Percentiles rank a stretch among this genome's conserved stretches.
Evolutionary conservation across 2,888 invertebrate species (phyloP).

Genomic region (Synergus laeviventris): DNA sequence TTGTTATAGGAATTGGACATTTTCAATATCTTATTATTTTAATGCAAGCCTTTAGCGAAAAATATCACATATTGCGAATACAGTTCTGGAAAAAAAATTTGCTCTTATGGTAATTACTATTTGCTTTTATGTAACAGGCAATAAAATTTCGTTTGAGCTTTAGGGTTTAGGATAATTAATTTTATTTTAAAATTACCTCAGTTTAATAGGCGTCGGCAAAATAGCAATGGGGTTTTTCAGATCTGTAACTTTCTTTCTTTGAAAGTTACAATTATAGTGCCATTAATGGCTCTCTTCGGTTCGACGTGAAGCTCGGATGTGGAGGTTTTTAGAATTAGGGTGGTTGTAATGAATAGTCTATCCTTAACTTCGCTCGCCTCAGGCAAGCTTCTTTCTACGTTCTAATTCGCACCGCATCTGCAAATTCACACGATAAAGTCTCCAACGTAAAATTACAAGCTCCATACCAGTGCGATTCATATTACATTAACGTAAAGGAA

Average conservation of each 20-base stretch:
- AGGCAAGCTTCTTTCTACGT: constrained; percentile 44
- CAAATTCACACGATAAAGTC: constrained; percentile 55
- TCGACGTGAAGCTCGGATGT: not conserved
- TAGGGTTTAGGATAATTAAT: not conserved
- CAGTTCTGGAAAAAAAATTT: too few species aligned
- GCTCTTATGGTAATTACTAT: too few species aligned
- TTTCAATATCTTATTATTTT: too few species aligned
- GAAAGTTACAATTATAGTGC: constrained; percentile 32
- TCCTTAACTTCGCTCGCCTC: constrained; percentile 53
- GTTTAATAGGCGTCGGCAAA: not conserved
- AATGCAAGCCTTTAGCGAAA: too few species aligned
- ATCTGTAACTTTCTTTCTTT: constrained; percentile 5
- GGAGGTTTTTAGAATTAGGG: constrained; percentile 44
- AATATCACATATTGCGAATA: not conserved
- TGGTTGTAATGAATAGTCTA: constrained; percentile 52
- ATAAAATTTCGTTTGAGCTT: not conserved
- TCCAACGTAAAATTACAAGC: constrained; percentile 41
- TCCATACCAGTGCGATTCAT: constrained; percentile 25
- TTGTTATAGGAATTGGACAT: too few species aligned
- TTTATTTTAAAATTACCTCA: not conserved
- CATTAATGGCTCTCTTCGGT: constrained; percentile 22
- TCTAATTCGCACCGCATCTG: constrained; percentile 52
- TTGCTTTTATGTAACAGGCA: not conserved
- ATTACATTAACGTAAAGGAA: constrained; percentile 31
- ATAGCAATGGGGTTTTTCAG: not conserved